Evolutionary conservation across 1,140 invertebrate genomes (phyloP).

Genomic region (Brachionus plicatilis): DNA sequence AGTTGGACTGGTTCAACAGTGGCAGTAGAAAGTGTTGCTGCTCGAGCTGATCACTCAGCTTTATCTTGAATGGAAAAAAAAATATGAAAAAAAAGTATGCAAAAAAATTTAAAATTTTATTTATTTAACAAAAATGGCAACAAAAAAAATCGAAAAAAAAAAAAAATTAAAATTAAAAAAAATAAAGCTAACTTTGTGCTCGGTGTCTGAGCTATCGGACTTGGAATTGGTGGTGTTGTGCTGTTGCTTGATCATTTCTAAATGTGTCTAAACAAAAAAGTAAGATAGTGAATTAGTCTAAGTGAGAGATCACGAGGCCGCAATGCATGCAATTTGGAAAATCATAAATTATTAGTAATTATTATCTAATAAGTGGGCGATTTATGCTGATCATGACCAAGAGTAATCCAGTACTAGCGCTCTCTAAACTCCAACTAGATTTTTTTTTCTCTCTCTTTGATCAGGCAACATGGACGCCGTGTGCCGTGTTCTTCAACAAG

Average conservation of each 20-base stretch:
- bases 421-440: neutral
- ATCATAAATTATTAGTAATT: neutral
- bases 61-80: neutral
- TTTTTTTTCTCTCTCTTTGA: neutral
- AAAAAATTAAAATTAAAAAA: neutral
- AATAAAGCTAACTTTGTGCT: constrained; percentile 7
- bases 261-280: neutral
- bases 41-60: neutral
- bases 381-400: neutral
- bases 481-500: neutral
- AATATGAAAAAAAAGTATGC: neutral
- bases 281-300: neutral
- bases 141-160: too few species aligned
- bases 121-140: too few species aligned
- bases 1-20: neutral
- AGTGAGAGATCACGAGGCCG: neutral
- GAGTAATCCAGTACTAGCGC: neutral
- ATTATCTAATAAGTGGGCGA: neutral
- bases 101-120: neutral
- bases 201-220: neutral
- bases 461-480: neutral
- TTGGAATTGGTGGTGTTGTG: neutral
- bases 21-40: neutral
- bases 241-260: constrained; percentile 13
- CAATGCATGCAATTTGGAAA: neutral